Base-by-base conservation (phyloP, 2,888 invertebrate genomes). In the Drosophila demipolita region DNA sequence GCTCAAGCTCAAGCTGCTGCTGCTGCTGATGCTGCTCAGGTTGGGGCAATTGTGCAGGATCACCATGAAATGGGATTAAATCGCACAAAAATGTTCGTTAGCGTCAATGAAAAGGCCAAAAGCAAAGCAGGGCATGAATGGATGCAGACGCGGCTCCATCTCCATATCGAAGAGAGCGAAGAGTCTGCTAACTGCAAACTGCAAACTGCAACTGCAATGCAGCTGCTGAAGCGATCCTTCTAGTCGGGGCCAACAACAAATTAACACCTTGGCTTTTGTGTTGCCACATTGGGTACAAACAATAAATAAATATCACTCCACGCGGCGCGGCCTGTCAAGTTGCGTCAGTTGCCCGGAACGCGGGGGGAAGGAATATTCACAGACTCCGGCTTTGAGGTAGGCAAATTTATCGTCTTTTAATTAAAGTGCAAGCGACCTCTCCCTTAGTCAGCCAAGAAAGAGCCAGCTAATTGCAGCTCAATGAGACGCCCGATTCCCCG, bases 11-110 rank as follows among this genome's bases (percentile, higher is more conserved):
- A n/a, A n/a, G n/a, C n/a, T 57, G 55, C 45, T 40, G 45, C 45
- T 38, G 69, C 64, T 17, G 23, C 23, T 57, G 55, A 40, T 40
- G 45, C 45, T 40, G 70, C 65, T 17, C 35, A 29, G 38, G 67
- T 66, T 66, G 35, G 63, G 76, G 75, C 81, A 80, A 80, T 83
- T 79, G 80, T 82, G 81, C 75, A 82, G 89, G 91, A 91, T 91
- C 91, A 91, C 92, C 92, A 91, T 92, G 93, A 92, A 92, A 92
- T 91, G 83, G 92, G 92, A 92, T 92, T 92, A 92, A 91, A 90
- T 91, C 91, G 90, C 91, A 89, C 87, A 92, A 91, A 90, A 90
- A 89, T 81, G 89, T 87, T 91, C 91, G 87, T 91, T 90, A 90
- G 90, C 90, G 83, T 82, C 83, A 88, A 90, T 89, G 87, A 89